phyloP scores from a whole-genome alignment of 64 coral and sea anemone genomes.

The Stichodactyla mertensii region DNA sequence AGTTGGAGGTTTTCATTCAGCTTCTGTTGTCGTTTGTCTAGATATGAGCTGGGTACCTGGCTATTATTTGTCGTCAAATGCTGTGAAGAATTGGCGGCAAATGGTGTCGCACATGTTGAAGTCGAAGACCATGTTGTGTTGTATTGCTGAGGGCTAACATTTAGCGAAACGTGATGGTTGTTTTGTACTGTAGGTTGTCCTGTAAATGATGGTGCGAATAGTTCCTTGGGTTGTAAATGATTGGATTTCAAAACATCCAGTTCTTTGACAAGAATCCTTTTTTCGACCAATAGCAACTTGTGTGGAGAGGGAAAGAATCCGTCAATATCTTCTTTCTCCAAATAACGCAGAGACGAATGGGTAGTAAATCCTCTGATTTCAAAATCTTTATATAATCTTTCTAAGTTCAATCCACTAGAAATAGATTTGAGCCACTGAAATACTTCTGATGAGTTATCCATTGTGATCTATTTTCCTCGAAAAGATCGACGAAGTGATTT shows the following conservation, averaged over 20 bases:
- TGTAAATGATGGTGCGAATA: background rate
- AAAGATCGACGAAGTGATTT: background rate
- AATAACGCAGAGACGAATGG: background rate
- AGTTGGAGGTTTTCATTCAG: too few relatives aligned
- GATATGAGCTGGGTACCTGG: background rate
- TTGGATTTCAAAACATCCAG: background rate
- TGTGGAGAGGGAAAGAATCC: background rate
- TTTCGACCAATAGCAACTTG: slow-evolving; percentile 25
- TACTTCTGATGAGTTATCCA: background rate
- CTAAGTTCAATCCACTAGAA: background rate
- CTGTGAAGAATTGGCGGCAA: background rate
- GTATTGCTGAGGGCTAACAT: background rate
- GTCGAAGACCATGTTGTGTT: background rate
- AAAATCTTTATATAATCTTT: slow-evolving; percentile 5
- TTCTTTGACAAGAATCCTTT: slow-evolving; percentile 20
- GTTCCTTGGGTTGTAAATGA: background rate
- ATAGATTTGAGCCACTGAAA: background rate
- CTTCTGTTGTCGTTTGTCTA: background rate
- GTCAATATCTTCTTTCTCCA: background rate
- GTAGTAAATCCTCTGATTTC: slow-evolving; percentile 14
- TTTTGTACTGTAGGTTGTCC: background rate
- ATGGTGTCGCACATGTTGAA: background rate
- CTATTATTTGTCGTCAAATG: background rate
- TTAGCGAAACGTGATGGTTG: background rate
- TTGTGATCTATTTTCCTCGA: too few relatives aligned